These are phyloP conservation scores for Phoenoteleia sp. DNA, from an alignment of 2,888 invertebrate species.

Conservation along the genomic window DNA sequence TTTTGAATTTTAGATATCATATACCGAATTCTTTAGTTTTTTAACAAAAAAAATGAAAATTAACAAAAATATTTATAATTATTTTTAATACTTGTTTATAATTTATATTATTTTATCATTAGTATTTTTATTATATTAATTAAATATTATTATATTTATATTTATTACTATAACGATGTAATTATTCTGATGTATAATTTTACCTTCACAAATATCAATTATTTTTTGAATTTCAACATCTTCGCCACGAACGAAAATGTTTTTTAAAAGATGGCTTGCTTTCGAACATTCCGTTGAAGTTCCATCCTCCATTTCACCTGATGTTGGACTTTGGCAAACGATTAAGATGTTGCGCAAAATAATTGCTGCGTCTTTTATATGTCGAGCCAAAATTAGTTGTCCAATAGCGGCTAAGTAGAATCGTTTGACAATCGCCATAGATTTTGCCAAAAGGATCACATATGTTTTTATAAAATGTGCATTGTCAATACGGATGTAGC, in stretches of 20 bases:
- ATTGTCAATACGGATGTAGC: conserved; percentile 4
- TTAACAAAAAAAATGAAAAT: too few species aligned
- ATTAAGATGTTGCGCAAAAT: background rate
- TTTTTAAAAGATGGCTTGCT: background rate
- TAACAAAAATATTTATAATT: too few species aligned
- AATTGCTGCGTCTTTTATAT: background rate
- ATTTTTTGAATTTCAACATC: background rate
- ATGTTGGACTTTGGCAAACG: background rate
- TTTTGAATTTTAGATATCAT: too few species aligned
- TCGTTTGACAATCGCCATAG: background rate
- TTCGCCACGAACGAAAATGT: background rate
- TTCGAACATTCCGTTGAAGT: background rate
- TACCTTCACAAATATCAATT: too few species aligned
- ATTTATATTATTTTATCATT: too few species aligned
- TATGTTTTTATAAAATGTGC: conserved; percentile 13
- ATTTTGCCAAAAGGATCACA: background rate
- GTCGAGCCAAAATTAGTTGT: background rate
- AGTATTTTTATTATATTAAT: too few species aligned
- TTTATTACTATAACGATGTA: too few species aligned
- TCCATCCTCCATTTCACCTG: background rate
- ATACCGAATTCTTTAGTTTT: too few species aligned
- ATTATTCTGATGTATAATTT: too few species aligned
- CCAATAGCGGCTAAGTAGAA: background rate
- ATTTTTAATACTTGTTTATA: too few species aligned
- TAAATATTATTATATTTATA: too few species aligned